These are phyloP conservation scores for Brachyhypopomus gauderio DNA, from an alignment of 2,113 vertebrate species.

Conservation along the genomic window DNA sequence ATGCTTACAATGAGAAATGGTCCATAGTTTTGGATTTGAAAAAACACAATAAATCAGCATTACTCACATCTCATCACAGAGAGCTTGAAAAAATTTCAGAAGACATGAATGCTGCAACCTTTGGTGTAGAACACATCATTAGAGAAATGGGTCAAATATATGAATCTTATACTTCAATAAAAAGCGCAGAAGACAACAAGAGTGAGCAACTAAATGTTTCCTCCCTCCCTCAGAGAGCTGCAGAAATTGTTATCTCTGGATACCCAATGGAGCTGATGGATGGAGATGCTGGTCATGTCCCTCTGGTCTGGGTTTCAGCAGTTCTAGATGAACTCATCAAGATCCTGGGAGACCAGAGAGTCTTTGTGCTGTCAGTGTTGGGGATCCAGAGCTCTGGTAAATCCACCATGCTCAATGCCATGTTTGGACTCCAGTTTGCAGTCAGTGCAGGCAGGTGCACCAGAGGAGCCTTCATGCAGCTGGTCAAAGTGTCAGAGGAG, in stretches of 20 bases:
- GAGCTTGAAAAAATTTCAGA: constrained; percentile 62
- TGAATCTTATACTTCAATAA: constrained; percentile 64
- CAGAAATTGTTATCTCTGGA: constrained; percentile 75
- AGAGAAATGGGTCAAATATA: constrained; percentile 79
- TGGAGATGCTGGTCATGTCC: constrained; percentile 78
- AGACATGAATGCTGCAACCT: constrained; percentile 59
- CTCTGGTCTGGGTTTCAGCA: too few species aligned
- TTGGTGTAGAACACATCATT: constrained; percentile 76
- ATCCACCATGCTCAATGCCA: too few species aligned
- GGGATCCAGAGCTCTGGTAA: too few species aligned
- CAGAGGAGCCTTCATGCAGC: constrained; percentile 50
- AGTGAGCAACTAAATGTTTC: background rate
- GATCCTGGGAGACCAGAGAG: too few species aligned
- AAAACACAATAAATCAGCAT: background rate
- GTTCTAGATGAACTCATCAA: too few species aligned
- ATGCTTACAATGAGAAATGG: constrained; percentile 56
- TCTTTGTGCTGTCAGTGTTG: too few species aligned
- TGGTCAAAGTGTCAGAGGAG: constrained; percentile 61
- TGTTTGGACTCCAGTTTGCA: too few species aligned
- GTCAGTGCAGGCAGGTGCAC: too few species aligned
- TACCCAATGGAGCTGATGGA: constrained; percentile 81
- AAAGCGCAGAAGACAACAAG: background rate
- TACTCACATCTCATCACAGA: background rate
- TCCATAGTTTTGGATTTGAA: constrained; percentile 59
- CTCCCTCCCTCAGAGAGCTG: constrained; percentile 69